Base-by-base conservation (phyloP, 2,797 vertebrate genomes). In the Tarsius wallacei region DNA sequence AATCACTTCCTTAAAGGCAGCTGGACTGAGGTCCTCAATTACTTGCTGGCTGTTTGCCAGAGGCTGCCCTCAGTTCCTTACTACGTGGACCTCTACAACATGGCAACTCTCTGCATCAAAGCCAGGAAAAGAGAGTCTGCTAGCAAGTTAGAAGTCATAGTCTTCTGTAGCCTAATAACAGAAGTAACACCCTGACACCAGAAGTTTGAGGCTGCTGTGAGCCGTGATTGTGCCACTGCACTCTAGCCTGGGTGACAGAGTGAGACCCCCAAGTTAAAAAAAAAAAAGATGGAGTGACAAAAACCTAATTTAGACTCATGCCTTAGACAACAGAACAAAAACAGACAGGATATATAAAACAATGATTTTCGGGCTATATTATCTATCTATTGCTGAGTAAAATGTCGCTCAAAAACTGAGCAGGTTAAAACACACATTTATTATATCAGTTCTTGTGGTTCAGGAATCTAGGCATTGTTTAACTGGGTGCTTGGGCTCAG, bases 321-420 rank as follows among this genome's bases (percentile, higher is more conserved):
- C 11, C 31, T 91, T 89, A 96, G 82, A 76, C 4, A 16, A 80
- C 11, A 68, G 57, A 81, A 80, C 26, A 78, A 93, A 94, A 53
- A n/a, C 21, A 73, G 28, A 78, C 9, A 63, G 17, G 49, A 53
- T 64, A 83, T 7, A 61, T 55, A 57, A 70, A 74, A 82, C 26
- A 31, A 22, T 78, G 13, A 64, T 78, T 90, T 93, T 83, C 9
- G 59, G 28, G 42, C 14, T 63, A 5, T 12, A 77, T 85, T 83
- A 24, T 11, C 55, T 91, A 66, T 31, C 51, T 36, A 64, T 55
- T 15, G 49, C 36, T 91, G 42, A 82, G 74, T 61, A 91, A 64
- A 14, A 63, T 81, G 19, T 73, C 89, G 90, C 7, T 36, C 22
- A 6, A 26, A 74, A 73, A 59, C 42, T 51, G n/a, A 31, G 11